Evolutionary conservation across 2,113 vertebrate genomes (phyloP).

Genomic region (Circaetus cinerascens): DNA sequence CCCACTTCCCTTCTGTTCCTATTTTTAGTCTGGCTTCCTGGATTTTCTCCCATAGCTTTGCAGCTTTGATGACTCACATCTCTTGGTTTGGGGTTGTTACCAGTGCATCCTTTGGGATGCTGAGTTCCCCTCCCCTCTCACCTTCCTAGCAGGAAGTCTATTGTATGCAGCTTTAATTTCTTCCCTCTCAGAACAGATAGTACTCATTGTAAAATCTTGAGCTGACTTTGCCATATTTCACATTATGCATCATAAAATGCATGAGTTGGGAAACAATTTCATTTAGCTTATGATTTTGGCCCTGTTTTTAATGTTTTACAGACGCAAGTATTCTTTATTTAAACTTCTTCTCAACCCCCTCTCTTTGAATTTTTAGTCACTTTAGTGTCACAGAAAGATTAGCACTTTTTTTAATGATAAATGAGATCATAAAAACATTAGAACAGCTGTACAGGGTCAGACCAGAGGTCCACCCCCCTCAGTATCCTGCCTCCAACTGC

Average conservation of each 20-base stretch:
- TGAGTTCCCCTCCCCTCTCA: not conserved
- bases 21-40: slow-evolving; percentile 12
- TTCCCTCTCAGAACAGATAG: slow-evolving; percentile 10
- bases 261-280: not conserved
- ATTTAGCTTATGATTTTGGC: not conserved
- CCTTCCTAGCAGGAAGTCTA: slow-evolving; percentile 37
- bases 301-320: not conserved
- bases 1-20: not conserved
- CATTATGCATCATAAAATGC: not conserved
- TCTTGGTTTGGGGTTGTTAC: not conserved
- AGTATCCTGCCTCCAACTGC: not conserved
- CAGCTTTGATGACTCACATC: not conserved
- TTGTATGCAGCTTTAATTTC: slow-evolving; percentile 28
- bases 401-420: not conserved
- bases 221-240: not conserved
- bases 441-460: not conserved
- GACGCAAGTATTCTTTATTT: not conserved
- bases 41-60: not conserved
- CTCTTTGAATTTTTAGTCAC: not conserved
- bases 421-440: not conserved
- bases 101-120: slow-evolving; percentile 28
- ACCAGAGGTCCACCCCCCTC: not conserved
- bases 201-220: not conserved
- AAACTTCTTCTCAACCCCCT: not conserved
- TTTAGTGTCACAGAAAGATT: not conserved